phyloP scores from a whole-genome alignment of 2,797 vertebrate species.

The Melanotaenia trifasciata region DNA sequence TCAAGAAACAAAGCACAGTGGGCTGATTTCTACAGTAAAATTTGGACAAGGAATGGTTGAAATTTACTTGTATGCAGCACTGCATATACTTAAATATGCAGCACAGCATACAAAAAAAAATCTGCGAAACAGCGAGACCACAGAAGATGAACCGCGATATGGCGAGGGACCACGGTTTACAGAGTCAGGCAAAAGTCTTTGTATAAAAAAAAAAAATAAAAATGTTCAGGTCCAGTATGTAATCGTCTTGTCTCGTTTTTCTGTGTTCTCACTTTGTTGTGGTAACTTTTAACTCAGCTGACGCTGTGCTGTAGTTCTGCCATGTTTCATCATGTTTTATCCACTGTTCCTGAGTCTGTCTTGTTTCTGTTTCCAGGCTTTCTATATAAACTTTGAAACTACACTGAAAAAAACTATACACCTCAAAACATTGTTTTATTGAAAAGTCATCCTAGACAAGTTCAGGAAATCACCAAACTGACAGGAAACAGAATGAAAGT shows the following conservation, averaged over 20 bases:
- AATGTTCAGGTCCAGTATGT: background rate
- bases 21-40: too few relatives aligned
- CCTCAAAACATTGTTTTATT: background rate
- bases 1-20: too few relatives aligned
- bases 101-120: too few relatives aligned
- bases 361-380: constrained; percentile 12
- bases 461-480: background rate
- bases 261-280: background rate
- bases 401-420: background rate
- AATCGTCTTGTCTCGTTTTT: background rate
- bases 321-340: constrained; percentile 30
- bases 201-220: background rate
- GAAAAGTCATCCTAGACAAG: background rate
- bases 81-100: too few relatives aligned
- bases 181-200: background rate
- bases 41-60: too few relatives aligned
- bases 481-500: background rate
- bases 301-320: background rate
- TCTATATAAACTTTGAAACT: constrained; percentile 1
- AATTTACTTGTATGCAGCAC: too few relatives aligned
- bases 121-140: too few relatives aligned
- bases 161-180: too few relatives aligned
- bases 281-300: background rate
- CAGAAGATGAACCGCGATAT: too few relatives aligned
- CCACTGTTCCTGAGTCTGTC: constrained; percentile 4